Evolutionary conservation across 2,797 vertebrate genomes (phyloP), one percentile per base, ranked within the genome.

Genomic region (Podarcis siculus): DNA sequence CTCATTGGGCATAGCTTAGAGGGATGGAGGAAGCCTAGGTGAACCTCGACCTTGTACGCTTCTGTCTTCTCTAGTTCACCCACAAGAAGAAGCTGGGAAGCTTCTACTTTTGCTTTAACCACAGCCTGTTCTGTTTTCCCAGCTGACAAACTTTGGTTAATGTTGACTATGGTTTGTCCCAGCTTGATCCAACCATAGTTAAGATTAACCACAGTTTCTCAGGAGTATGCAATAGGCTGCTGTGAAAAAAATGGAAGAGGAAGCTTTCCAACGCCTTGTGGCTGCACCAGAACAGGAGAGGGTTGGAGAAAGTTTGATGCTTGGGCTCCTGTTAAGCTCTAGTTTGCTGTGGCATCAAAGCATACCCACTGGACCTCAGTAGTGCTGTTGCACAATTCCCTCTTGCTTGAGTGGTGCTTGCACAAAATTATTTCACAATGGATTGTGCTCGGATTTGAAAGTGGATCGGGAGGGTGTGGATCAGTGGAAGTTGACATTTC

Each of bases 401-500:
- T 49, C 6, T 67, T 27, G 32, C 55, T 85, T 85, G 1, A 30
- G 23, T 80, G 45, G 67, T 61, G 15, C 17, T 19, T 58, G 4
- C 39, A 30, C 64, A 25, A 42, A 27, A 77, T 5, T 76, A 76
- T 82, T 87, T 67, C 45, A 45, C 39, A 30, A 8, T 73, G n/a
- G 55, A 61, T 84, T 85, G 15, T 92, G 91, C 61, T 89, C 78
- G 93, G 92, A 58, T 79, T 78, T 83, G 69, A 37, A 66, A 75
- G 19, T 19, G 27, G 1, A 13, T 3, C 2, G 39, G 72, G 27
- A 90, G 69, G 85, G 79, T 90, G 32, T 32, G 87, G 93, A 89
- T 85, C 39, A 92, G 66, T 89, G 91, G 83, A 94, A 91, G 79
- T 82, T 90, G 80, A 83, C 73, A 79, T 86, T 80, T 30, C 9